A percentile compares a stretch with the other conserved stretches of the same genome.
phyloP scores from a whole-genome alignment of 2,888 invertebrate genomes.

The Protophormia terraenovae region DNA sequence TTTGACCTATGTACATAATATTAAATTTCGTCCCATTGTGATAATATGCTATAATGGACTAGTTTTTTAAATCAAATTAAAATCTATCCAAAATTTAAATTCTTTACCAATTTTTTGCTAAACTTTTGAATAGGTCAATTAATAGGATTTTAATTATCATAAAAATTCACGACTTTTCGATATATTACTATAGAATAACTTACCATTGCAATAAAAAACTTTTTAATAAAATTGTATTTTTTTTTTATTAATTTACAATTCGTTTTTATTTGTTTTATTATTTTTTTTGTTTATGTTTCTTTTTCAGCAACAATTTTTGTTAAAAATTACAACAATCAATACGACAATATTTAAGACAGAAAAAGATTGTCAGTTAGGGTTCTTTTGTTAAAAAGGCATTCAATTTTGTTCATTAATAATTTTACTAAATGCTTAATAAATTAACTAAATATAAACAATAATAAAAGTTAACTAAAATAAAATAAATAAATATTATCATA shows the following conservation, averaged over 20 bases:
- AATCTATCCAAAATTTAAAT: no score
- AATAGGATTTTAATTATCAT: no score
- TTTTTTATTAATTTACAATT: conserved; percentile 50
- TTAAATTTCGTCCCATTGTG: no score
- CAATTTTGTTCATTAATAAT: conserved; percentile 45
- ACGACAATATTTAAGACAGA: conserved; percentile 11
- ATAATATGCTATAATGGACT: no score
- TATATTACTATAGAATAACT: no score
- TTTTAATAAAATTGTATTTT: neutral
- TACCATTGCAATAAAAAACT: no score
- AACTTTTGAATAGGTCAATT: no score
- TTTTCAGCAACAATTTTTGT: conserved; percentile 37
- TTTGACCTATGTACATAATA: no score
- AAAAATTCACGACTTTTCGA: no score
- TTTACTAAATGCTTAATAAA: conserved; percentile 56
- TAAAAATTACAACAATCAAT: conserved; percentile 41
- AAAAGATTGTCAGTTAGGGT: conserved; percentile 39
- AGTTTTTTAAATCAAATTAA: no score
- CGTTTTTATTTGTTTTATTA: conserved; percentile 26
- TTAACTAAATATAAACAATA: conserved; percentile 66
- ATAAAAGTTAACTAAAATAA: conserved; percentile 67
- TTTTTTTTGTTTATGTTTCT: conserved; percentile 3
- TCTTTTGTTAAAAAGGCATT: conserved; percentile 7
- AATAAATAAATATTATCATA: conserved; percentile 72
- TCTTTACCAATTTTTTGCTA: no score